phyloP scores from a whole-genome alignment of 37 sponge, comb jelly and placozoan species.

The Chondrosia reniformis region DNA sequence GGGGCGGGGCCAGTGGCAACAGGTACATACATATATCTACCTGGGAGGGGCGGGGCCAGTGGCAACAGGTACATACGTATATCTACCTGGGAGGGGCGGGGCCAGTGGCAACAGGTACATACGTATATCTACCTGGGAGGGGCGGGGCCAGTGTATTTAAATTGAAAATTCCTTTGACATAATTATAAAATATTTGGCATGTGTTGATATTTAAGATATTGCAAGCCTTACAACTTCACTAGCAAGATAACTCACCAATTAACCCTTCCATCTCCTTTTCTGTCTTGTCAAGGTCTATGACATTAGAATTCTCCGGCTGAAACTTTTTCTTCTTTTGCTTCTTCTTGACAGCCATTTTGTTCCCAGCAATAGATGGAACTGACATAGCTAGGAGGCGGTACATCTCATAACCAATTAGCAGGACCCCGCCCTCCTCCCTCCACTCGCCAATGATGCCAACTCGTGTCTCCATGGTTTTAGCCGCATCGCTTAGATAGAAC shows the following conservation, averaged over 20 bases:
- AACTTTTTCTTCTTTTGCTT: slow-evolving; percentile 35
- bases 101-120: too few species aligned
- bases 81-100: too few species aligned
- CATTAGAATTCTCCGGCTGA: background rate
- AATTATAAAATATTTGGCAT: too few species aligned
- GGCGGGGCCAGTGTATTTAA: too few species aligned
- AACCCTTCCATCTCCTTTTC: slow-evolving; percentile 78
- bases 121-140: too few species aligned
- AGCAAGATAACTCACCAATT: slow-evolving; percentile 63
- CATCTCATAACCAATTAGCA: slow-evolving; percentile 96
- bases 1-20: too few species aligned
- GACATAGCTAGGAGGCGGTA: slow-evolving; percentile 76
- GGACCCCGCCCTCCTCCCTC: slow-evolving; percentile 79
- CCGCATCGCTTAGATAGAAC: slow-evolving; percentile 63
- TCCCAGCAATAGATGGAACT: slow-evolving; percentile 74
- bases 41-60: too few species aligned
- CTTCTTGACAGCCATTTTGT: slow-evolving; percentile 81
- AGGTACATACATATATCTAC: too few species aligned
- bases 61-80: too few species aligned
- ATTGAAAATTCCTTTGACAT: too few species aligned
- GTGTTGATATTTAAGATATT: too few species aligned
- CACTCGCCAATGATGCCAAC: slow-evolving; percentile 65
- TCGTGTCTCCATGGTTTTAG: slow-evolving; percentile 65
- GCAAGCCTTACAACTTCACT: too few species aligned
- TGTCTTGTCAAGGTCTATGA: slow-evolving; percentile 75